Evolutionary conservation across 2,888 invertebrate species (phyloP), one percentile per base, ranked within the genome.

Genomic region (Drosophila lacicola): DNA sequence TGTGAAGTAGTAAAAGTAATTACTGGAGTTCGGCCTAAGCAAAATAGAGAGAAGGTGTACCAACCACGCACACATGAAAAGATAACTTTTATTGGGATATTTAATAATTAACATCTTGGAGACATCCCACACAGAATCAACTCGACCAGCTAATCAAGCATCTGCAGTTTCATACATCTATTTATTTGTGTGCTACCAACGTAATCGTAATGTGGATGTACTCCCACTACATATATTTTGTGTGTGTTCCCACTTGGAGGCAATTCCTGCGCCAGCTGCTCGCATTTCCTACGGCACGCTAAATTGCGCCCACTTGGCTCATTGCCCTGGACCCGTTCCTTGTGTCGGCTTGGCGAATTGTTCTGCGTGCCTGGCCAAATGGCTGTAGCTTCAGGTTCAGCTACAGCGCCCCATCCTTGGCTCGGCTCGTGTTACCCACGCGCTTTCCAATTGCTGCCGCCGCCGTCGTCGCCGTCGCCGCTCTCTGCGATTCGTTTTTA

Each of bases 401-500:
- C 9, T n/a, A 29, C 53, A 50, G 50, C 44, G 11, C 13, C 47
- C 53, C 63, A 56, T 54, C 34, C 42, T 29, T 62, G 21, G 33
- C 37, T 39, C 36, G 80, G 74, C 85, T 90, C 90, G 87, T 90
- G 86, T 90, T 90, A 87, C 90, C 77, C 86, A 89, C 80, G 78
- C 84, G 88, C 82, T 72, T 72, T 76, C 66, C 79, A 75, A 84
- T 87, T 83, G 74, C 70, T 57, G 57, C 47, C 58, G 49, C 57
- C 29, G 44, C 14, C 19, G 41, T 49, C 8, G 21, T 9, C 34
- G 36, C 10, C 46, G 49, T 11, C 37, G 39, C 39, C 49, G 10
- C 44, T 46, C 62, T 50, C 57, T 68, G 82, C 79, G 58, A 87
- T 84, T 81, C 79, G 79, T 63, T 85, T 83, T 83, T 83, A 83